A percentile compares a stretch with the other conserved stretches of the same genome.
These are phyloP conservation scores for Microctonus aethiopoides DNA, from an alignment of 2,888 invertebrate species.

Conservation along the genomic window DNA sequence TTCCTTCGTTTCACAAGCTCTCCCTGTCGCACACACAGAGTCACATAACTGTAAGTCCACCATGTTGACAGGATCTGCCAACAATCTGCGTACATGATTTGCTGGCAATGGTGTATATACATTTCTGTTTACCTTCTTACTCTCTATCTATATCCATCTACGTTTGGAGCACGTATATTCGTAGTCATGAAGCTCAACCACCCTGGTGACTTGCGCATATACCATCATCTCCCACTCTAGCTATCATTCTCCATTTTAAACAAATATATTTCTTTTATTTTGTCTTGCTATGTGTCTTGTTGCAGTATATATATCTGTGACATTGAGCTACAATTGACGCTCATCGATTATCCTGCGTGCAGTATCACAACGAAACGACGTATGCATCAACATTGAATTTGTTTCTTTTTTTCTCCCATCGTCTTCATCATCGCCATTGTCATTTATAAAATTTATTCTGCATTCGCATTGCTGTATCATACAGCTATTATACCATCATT, in stretches of 20 bases:
- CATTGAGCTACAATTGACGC: neutral
- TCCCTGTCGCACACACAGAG: slow-evolving; percentile 50
- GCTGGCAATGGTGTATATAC: slow-evolving; percentile 47
- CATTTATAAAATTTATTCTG: neutral
- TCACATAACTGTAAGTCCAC: slow-evolving; percentile 65
- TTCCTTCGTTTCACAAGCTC: slow-evolving; percentile 59
- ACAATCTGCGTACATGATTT: slow-evolving; percentile 65
- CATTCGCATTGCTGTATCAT: too few species aligned
- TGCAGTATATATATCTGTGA: slow-evolving; percentile 19
- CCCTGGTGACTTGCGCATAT: slow-evolving; percentile 23
- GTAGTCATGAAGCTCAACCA: slow-evolving; percentile 23
- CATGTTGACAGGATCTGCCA: slow-evolving; percentile 65
- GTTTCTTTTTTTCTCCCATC: neutral
- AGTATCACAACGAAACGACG: too few species aligned
- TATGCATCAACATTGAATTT: neutral
- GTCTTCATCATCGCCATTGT: neutral
- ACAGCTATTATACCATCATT: too few species aligned
- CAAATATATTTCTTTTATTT: slow-evolving; percentile 11
- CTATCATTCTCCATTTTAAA: slow-evolving; percentile 19
- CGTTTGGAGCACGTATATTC: slow-evolving; percentile 27
- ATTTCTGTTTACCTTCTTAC: slow-evolving; percentile 40
- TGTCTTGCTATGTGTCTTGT: slow-evolving; percentile 17
- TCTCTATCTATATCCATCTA: slow-evolving; percentile 41
- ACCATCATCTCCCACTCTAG: slow-evolving; percentile 1
- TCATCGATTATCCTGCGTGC: neutral